Base-by-base conservation (phyloP, 64 coral and sea anemone genomes). In the Montipora capricornis region DNA sequence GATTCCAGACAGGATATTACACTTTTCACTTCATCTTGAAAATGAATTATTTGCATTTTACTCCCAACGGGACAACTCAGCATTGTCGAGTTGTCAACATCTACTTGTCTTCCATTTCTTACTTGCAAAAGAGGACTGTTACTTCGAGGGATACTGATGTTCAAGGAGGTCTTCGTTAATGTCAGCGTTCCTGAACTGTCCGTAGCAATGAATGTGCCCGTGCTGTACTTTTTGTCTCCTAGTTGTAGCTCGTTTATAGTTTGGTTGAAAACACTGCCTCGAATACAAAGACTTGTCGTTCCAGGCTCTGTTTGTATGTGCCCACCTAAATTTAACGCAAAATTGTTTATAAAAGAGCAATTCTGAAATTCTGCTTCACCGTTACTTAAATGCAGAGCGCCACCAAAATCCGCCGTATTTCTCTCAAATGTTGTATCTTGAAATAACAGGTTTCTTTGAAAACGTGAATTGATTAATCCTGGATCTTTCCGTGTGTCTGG, bases 281-380 rank as follows among this genome's bases (percentile, higher is more conserved):
- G 81, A 66, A 95, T 66, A 57, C 19, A 19, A 5, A 95, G n/a
- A 69, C 81, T 95, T 26, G 93, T 87, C n/a, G 88, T 84, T 47
- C 84, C 83, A 19, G 52, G 69, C 0, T 19, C 8, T 0, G 68
- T 55, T 1, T 47, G 26, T 22, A 96, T 48, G 17, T 89, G 83
- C 3, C 92, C 95, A 19, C 91, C 91, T 94, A 79, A 77, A 68
- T 79, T 5, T 1, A 49, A 44, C 44, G 88, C 88, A 82, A 94
- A 91, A 76, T 76, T 76, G 74, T 76, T 8, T 5, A 76, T 44
- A 47, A 76, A 76, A 10, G 74, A 46, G 37, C 74, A 76, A 3
- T 47, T 76, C 74, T 46, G 24, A 46, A 76, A 76, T 45, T 4
- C 14, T 76, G 74, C 74, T 4, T 76, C 4, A 12, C 74, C 74